Evolutionary conservation across 1,140 invertebrate genomes (phyloP), one percentile per base, ranked within the genome.

Genomic region (Bombus waltoni): DNA sequence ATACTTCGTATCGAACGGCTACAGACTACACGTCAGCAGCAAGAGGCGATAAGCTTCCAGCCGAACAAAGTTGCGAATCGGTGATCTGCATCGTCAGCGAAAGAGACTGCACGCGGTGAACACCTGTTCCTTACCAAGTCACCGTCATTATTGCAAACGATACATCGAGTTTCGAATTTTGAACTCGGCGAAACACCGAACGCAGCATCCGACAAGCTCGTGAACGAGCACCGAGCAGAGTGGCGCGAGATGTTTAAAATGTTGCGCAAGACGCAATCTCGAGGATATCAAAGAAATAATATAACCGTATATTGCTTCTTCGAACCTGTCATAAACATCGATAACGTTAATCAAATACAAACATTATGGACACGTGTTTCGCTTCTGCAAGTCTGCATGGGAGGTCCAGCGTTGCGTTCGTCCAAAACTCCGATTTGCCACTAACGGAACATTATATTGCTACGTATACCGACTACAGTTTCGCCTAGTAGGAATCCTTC

Each of bases 1-100:
- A 90, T 88, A 90, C 47, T 73, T 87, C 89, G 68, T 89, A 90
- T 89, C 85, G 62, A 68, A 47, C 32, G 53, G 65, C 72, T 83
- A 90, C 84, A 91, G 89, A 91, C 90, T 88, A 88, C 84, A 87
- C 89, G 90, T 91, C 89, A 91, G 90, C 90, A 91, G 86, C 78
- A 74, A 47, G 44, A 6, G 15, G 89, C 87, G 90, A 91, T 91
- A 91, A 85, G 71, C 35, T 28, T 71, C 47, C 28, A 47, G 74
- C 86, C 73, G 84, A 44, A 87, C 84, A 75, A 82, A 88, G 87
- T 77, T 71, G 89, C 79, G 88, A 81, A 90, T 91, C 81, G 38
- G 83, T 86, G 85, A 90, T 90, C 89, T 80, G 81, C 88, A 13
- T 66, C 70, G 90, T 89, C 90, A 91, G 89, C 89, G 35, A 88